These are phyloP conservation scores for Thamnophis sirtalis DNA, from an alignment of 2,113 vertebrate species.

Conservation along the genomic window DNA sequence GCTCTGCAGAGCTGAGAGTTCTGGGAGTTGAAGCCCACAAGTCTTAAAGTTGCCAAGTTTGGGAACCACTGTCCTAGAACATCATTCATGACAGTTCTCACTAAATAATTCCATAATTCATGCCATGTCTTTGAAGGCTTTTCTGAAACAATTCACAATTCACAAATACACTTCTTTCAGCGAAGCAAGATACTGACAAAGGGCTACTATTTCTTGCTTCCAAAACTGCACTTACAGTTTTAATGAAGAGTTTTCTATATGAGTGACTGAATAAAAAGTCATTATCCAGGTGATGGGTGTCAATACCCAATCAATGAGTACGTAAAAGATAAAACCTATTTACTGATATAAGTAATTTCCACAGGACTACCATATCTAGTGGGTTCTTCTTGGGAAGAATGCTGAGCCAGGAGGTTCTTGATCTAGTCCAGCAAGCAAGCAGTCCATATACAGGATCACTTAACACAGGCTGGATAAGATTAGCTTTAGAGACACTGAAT, in stretches of 20 bases:
- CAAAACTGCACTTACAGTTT: neutral
- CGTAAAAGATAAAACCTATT: neutral
- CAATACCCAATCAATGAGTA: neutral
- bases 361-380: no score
- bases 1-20: no score
- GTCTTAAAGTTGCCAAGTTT: no score
- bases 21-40: no score
- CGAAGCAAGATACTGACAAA: neutral
- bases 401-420: neutral
- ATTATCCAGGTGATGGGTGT: neutral
- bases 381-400: neutral
- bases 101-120: neutral
- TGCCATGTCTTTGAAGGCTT: neutral
- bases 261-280: neutral
- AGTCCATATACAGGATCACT: neutral
- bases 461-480: neutral
- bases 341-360: neutral
- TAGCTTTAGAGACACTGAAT: neutral
- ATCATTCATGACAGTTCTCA: neutral
- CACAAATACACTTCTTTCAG: neutral
- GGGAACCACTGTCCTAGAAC: no score
- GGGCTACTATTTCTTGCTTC: neutral
- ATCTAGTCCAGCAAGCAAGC: neutral
- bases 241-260: neutral
- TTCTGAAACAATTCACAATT: neutral